Conservation (phyloP, 1,140 invertebrate genomes). For the Drosophila pallidifrons region DNA sequence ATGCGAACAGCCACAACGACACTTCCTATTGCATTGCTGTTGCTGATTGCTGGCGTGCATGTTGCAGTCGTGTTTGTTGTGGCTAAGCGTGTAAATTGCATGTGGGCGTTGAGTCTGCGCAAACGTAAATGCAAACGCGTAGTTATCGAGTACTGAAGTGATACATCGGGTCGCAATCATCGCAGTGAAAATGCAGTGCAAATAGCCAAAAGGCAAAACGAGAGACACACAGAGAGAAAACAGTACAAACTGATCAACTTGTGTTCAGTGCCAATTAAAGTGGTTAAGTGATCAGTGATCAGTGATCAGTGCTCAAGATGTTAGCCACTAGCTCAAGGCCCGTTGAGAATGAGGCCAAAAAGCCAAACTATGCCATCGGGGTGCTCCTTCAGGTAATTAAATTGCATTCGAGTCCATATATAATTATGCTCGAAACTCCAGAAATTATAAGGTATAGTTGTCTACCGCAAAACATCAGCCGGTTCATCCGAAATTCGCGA, state of each 20-base stretch:
- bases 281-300: slow-evolving; percentile 10
- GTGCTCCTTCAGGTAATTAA: slow-evolving; percentile 20
- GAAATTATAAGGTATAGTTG: no score
- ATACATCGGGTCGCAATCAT: slow-evolving; percentile 24
- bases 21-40: slow-evolving; percentile 13
- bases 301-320: slow-evolving; percentile 20
- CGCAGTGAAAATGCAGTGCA: slow-evolving; percentile 17
- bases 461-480: no score
- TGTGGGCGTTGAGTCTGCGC: slow-evolving; percentile 64
- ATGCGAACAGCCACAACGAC: slow-evolving; percentile 21
- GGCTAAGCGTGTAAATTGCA: slow-evolving; percentile 47
- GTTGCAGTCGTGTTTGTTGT: slow-evolving; percentile 18
- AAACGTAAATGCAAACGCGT: background rate
- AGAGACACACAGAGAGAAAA: background rate
- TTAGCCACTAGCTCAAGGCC: slow-evolving; percentile 6
- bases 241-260: background rate
- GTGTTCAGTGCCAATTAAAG: slow-evolving; percentile 7
- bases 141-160: slow-evolving; percentile 2
- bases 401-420: slow-evolving; percentile 4
- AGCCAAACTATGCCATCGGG: slow-evolving; percentile 29
- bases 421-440: background rate
- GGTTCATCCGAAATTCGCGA: no score
- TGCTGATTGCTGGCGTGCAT: slow-evolving; percentile 6
- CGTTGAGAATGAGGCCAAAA: slow-evolving; percentile 9
- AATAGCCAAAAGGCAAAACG: slow-evolving; percentile 24